A percentile compares a stretch with the other conserved stretches of the same genome.
Conservation (phyloP, 2,113 vertebrate species). For the Vimba vimba region DNA sequence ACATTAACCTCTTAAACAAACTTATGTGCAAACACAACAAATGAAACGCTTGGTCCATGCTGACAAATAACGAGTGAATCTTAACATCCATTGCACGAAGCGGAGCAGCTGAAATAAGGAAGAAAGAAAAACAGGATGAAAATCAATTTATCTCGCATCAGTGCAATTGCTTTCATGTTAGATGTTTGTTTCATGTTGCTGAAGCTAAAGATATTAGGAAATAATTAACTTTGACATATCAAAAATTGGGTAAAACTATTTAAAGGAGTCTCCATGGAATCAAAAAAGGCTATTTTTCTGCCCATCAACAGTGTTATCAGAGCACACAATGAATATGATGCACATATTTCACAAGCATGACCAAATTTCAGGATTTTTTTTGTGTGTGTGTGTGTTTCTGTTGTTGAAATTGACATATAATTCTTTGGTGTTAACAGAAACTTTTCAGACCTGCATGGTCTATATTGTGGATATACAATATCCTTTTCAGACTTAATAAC, state of each 20-base stretch:
- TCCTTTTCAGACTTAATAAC: neutral
- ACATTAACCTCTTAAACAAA: conserved; percentile 40
- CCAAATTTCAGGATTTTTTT: neutral
- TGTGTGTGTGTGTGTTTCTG: neutral
- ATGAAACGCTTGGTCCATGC: conserved; percentile 77
- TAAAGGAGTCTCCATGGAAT: neutral
- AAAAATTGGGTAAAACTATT: neutral
- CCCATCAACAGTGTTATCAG: neutral
- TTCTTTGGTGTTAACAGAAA: conserved; percentile 76
- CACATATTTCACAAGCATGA: neutral
- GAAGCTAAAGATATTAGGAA: conserved; percentile 54
- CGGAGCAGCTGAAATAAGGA: conserved; percentile 4
- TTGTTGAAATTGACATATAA: conserved; percentile 58
- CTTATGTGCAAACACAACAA: conserved; percentile 73
- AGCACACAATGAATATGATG: neutral
- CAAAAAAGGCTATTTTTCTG: neutral
- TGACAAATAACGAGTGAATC: conserved; percentile 62
- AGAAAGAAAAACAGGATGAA: conserved; percentile 55
- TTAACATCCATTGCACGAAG: neutral
- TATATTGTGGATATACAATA: too few species aligned
- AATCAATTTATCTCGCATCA: conserved; percentile 54
- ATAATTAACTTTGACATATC: conserved; percentile 58
- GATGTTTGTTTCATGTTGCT: conserved; percentile 18
- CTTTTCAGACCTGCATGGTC: neutral
- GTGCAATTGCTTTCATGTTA: neutral